phyloP scores from a whole-genome alignment of 2,888 invertebrate genomes.

The Cataglyphis altisquamis region DNA sequence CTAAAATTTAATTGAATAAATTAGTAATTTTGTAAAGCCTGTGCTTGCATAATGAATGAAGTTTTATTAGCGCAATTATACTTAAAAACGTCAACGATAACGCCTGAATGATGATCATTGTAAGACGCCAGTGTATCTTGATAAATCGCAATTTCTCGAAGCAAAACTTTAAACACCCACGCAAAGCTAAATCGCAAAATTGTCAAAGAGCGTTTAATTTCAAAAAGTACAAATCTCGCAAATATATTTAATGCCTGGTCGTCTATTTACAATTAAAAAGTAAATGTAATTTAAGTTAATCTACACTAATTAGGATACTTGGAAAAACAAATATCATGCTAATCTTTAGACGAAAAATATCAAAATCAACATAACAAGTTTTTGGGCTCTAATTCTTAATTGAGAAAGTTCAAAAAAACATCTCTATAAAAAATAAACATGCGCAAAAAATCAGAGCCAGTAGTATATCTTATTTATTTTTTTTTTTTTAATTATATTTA shows the following conservation, averaged over 20 bases:
- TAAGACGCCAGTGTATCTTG: not conserved
- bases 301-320: not conserved
- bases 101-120: conserved; percentile 29
- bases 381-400: not conserved
- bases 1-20: not conserved
- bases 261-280: not conserved
- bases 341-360: not conserved
- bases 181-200: conserved; percentile 10
- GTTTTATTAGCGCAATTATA: conserved; percentile 41
- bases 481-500: not conserved
- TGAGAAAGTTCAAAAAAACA: not conserved
- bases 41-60: not conserved
- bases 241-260: not conserved
- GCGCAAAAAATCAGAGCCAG: not conserved
- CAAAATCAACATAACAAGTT: not conserved
- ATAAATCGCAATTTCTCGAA: not conserved
- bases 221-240: conserved; percentile 4
- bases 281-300: not conserved
- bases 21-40: not conserved
- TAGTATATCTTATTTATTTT: not conserved
- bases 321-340: not conserved
- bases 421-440: not conserved
- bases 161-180: conserved; percentile 40
- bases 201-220: conserved; percentile 15
- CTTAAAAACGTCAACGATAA: conserved; percentile 7